phyloP scores from a whole-genome alignment of 2,113 vertebrate species.

The Monopterus albus region DNA sequence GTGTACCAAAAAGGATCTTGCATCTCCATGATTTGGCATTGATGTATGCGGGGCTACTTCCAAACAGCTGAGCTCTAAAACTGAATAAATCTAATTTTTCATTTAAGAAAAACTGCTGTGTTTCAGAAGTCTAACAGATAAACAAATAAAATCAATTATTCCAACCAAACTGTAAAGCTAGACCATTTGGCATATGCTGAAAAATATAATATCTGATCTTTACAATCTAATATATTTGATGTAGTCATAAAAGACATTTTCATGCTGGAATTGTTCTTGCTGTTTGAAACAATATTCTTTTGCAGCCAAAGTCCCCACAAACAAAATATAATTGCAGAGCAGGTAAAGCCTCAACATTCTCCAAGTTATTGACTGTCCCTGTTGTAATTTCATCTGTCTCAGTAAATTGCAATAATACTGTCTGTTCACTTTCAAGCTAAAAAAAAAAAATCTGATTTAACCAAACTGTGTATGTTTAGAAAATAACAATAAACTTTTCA shows the following conservation, averaged over 20 bases:
- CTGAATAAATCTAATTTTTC: constrained; percentile 72
- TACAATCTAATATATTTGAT: constrained; percentile 77
- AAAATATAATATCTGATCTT: constrained; percentile 85
- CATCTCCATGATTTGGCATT: constrained; percentile 60
- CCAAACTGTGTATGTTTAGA: constrained; percentile 52
- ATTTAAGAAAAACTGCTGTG: constrained; percentile 65
- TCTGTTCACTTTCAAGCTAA: constrained; percentile 74
- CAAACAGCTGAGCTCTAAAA: constrained; percentile 78
- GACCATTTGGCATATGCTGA: constrained; percentile 88
- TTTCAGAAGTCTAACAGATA: constrained; percentile 70
- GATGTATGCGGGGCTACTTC: constrained; percentile 59
- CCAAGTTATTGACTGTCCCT: constrained; percentile 75
- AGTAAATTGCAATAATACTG: constrained; percentile 72
- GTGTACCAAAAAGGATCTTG: constrained; percentile 32
- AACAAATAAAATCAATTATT: constrained; percentile 75
- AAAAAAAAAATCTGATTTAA: constrained; percentile 68
- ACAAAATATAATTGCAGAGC: constrained; percentile 78
- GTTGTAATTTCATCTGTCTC: constrained; percentile 78
- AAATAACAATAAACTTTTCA: constrained; percentile 35
- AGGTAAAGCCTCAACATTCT: constrained; percentile 69
- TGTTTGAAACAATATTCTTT: constrained; percentile 86
- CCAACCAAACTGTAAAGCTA: constrained; percentile 75
- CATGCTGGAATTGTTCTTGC: constrained; percentile 78
- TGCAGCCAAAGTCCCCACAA: constrained; percentile 73
- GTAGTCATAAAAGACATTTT: constrained; percentile 81